Evolutionary conservation across 2,797 vertebrate genomes (phyloP).

Genomic region (Takifugu ocellatus): DNA sequence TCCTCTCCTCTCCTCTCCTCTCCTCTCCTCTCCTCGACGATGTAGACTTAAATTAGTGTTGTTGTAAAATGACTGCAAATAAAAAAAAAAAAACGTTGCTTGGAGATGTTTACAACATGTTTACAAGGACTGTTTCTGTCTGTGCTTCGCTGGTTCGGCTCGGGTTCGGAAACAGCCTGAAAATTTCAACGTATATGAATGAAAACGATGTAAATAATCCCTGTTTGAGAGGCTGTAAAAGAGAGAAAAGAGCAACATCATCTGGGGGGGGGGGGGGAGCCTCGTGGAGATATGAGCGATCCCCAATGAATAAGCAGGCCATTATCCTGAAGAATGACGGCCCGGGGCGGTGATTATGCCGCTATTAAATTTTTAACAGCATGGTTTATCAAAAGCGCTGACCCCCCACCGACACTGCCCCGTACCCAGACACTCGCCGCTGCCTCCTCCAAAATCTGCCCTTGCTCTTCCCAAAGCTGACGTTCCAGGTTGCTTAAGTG

Average conservation of each 20-base stretch:
- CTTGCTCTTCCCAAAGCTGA: conserved; percentile 49
- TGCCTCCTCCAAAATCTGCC: conserved; percentile 25
- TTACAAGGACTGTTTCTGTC: conserved; percentile 12
- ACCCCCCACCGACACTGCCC: conserved; percentile 50
- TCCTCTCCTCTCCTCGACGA: conserved; percentile 51
- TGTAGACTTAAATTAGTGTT: conserved; percentile 77
- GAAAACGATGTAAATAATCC: neutral
- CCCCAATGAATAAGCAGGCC: conserved; percentile 82
- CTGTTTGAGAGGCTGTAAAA: no score
- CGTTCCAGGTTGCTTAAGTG: conserved; percentile 6
- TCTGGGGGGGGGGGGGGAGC: conserved; percentile 70
- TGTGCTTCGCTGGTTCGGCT: conserved; percentile 11
- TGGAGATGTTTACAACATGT: conserved; percentile 69
- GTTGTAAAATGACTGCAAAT: conserved; percentile 75
- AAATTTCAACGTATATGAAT: neutral
- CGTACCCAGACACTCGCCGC: conserved; percentile 21
- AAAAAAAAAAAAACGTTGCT: conserved; percentile 63
- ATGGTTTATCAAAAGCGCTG: conserved; percentile 86
- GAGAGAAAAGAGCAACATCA: neutral
- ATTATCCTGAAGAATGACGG: conserved; percentile 89
- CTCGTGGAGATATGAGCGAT: conserved; percentile 80
- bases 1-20: conserved; percentile 51
- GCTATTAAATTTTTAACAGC: conserved; percentile 92
- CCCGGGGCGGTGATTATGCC: conserved; percentile 88
- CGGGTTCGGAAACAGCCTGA: no score